phyloP scores from a whole-genome alignment of 2,888 invertebrate genomes.

The Nipponacmea schrenckii region DNA sequence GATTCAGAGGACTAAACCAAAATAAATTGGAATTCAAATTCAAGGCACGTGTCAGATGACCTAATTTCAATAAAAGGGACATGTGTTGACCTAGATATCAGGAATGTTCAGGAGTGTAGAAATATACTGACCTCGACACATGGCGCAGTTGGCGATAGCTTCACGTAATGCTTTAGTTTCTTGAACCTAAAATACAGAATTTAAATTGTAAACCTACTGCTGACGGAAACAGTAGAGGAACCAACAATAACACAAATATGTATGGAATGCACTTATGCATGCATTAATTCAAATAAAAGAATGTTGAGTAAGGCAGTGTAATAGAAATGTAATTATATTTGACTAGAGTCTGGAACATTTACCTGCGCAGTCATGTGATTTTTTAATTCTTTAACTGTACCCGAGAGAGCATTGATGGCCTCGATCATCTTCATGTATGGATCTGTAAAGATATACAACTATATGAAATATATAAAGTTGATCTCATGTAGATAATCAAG shows the following conservation, averaged over 20 bases:
- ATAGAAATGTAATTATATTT: not conserved
- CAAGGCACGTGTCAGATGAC: too few species aligned
- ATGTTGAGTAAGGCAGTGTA: too few species aligned
- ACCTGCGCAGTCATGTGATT: slow-evolving; percentile 50
- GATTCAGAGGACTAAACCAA: too few species aligned
- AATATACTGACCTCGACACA: slow-evolving; percentile 42
- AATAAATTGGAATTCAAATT: too few species aligned
- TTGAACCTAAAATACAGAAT: slow-evolving; percentile 35
- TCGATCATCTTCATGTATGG: slow-evolving; percentile 21
- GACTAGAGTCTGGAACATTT: not conserved
- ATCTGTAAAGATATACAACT: not conserved
- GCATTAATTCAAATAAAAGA: too few species aligned
- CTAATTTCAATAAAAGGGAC: too few species aligned
- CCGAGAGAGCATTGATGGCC: slow-evolving; percentile 43
- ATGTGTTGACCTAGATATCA: too few species aligned
- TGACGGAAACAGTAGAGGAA: not conserved
- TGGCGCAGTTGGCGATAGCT: slow-evolving; percentile 47
- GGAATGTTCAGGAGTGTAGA: too few species aligned
- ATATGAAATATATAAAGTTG: too few species aligned
- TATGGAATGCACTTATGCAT: too few species aligned
- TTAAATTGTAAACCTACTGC: not conserved
- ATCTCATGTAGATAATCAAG: too few species aligned
- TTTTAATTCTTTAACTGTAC: slow-evolving; percentile 44
- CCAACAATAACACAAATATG: slow-evolving; percentile 10
- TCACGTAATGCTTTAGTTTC: slow-evolving; percentile 48